These are phyloP conservation scores for Lemur catta DNA, from an alignment of 2,797 vertebrate species.

Conservation along the genomic window DNA sequence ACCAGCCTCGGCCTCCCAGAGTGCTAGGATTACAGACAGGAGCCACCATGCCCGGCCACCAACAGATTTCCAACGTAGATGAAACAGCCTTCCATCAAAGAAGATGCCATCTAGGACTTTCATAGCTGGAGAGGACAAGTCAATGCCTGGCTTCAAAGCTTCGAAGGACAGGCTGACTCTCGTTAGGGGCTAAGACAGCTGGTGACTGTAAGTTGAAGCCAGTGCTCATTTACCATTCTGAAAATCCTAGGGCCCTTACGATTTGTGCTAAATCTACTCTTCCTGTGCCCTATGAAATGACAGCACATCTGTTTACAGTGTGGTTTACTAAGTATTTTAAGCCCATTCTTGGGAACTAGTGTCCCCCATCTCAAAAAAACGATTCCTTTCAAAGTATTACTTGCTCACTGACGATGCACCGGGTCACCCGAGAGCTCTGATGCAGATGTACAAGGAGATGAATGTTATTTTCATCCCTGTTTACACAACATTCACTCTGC, in stretches of 20 bases:
- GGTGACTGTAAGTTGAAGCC: not conserved
- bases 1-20: too few relatives aligned
- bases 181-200: not conserved
- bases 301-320: not conserved
- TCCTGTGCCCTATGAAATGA: not conserved
- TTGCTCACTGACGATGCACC: not conserved
- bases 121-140: not conserved
- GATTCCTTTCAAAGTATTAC: not conserved
- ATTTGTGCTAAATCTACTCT: not conserved
- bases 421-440: not conserved
- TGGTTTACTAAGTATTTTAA: not conserved
- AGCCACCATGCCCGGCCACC: too few relatives aligned
- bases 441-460: not conserved
- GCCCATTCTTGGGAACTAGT: not conserved
- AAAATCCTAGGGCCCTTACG: not conserved
- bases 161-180: not conserved
- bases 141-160: not conserved
- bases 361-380: not conserved
- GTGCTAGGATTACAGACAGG: too few relatives aligned
- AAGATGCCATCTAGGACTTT: not conserved
- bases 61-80: not conserved
- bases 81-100: not conserved
- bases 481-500: not conserved
- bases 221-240: not conserved
- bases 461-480: not conserved